These are phyloP conservation scores for Diplolepis rosae DNA, from an alignment of 2,888 invertebrate species.

Conservation along the genomic window DNA sequence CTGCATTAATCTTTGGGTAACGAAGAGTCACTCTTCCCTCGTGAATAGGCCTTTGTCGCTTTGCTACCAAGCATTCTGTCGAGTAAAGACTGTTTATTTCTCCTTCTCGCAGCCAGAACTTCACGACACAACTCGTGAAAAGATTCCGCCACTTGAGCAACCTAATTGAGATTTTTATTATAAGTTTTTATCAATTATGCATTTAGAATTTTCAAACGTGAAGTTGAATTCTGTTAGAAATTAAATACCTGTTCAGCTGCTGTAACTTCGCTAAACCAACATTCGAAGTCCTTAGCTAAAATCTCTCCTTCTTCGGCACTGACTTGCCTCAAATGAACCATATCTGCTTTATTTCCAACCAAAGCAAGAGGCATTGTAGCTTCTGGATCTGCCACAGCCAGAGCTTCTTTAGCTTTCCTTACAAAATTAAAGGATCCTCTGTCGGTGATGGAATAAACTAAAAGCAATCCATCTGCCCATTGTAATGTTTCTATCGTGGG, in stretches of 20 bases:
- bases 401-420: conserved; percentile 80
- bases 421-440: conserved; percentile 89
- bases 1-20: conserved; percentile 75
- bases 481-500: conserved; percentile 84
- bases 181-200: neutral
- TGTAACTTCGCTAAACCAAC: conserved; percentile 90
- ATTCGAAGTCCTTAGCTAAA: conserved; percentile 90
- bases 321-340: conserved; percentile 92
- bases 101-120: conserved; percentile 84
- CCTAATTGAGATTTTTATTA: conserved; percentile 63
- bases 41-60: conserved; percentile 83
- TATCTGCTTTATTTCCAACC: conserved; percentile 93
- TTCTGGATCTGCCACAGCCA: conserved; percentile 77
- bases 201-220: too few relatives aligned
- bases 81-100: conserved; percentile 87
- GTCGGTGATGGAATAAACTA: conserved; percentile 94
- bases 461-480: conserved; percentile 92
- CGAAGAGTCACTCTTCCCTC: conserved; percentile 92
- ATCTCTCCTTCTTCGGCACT: conserved; percentile 92
- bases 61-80: conserved; percentile 86
- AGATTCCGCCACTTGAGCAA: conserved; percentile 87
- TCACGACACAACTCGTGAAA: conserved; percentile 90
- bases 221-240: neutral
- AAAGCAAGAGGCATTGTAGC: conserved; percentile 87
- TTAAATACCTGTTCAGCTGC: conserved; percentile 85